These are phyloP conservation scores for Halcyon chelicuti DNA, from an alignment of 2,797 vertebrate species.

Conservation along the genomic window DNA sequence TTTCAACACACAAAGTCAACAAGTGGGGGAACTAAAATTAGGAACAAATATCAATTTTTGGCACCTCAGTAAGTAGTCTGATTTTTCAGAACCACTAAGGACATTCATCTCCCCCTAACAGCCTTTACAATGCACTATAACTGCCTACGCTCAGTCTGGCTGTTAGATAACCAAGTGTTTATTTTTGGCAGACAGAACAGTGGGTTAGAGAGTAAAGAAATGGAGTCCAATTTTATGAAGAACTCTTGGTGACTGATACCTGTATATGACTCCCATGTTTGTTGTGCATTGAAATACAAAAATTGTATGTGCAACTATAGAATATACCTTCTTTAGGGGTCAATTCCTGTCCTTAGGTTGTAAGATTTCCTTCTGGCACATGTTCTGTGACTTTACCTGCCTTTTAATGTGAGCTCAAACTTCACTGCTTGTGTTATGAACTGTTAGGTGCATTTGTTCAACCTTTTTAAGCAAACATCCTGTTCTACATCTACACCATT, in stretches of 20 bases:
- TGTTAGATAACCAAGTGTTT: constrained; percentile 42
- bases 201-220: background rate
- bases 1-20: background rate
- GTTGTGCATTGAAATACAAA: background rate
- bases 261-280: background rate
- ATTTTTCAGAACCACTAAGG: background rate
- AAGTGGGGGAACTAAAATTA: constrained; percentile 3
- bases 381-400: background rate
- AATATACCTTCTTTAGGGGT: background rate
- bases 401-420: background rate
- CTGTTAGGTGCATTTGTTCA: background rate
- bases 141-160: constrained; percentile 57
- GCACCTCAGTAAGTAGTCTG: background rate
- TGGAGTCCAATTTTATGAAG: background rate
- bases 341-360: background rate
- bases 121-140: background rate
- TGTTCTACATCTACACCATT: background rate
- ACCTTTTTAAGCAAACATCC: background rate
- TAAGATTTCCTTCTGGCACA: background rate
- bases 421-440: background rate
- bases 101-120: background rate
- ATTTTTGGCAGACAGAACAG: constrained; percentile 20
- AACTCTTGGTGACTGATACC: background rate
- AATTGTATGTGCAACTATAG: accelerated
- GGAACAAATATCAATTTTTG: background rate